Evolutionary conservation across 2,113 vertebrate species (phyloP).

Genomic region (Aegithalos caudatus): DNA sequence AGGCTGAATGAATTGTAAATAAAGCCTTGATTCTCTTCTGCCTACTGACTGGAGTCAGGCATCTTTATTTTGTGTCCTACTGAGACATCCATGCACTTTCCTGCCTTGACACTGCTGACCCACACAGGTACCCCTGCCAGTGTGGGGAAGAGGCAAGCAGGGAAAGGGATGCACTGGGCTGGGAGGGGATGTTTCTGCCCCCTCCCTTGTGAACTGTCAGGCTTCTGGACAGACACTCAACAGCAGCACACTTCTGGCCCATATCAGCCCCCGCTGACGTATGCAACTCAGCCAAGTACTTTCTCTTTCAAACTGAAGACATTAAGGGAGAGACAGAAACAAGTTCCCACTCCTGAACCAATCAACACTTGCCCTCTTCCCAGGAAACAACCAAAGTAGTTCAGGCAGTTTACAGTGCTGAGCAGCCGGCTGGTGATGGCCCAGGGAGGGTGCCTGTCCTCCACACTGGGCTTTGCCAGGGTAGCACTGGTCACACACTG

Average conservation of each 20-base stretch:
- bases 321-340: not conserved
- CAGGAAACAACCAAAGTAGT: not conserved
- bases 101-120: accelerated
- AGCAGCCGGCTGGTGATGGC: not conserved
- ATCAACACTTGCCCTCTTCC: not conserved
- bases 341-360: not conserved
- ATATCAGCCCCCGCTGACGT: accelerated
- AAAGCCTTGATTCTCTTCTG: too few relatives aligned
- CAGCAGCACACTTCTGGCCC: not conserved
- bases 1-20: too few relatives aligned
- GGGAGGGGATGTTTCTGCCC: not conserved
- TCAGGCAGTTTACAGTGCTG: accelerated
- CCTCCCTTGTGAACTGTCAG: not conserved
- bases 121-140: not conserved
- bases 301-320: not conserved
- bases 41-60: too few relatives aligned
- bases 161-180: not conserved
- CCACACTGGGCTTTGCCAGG: not conserved
- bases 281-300: not conserved
- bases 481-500: not conserved
- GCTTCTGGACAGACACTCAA: not conserved
- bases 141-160: accelerated
- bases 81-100: not conserved
- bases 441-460: not conserved
- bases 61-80: too few relatives aligned